phyloP scores from a whole-genome alignment of 2,113 vertebrate species.

The Procavia capensis region DNA sequence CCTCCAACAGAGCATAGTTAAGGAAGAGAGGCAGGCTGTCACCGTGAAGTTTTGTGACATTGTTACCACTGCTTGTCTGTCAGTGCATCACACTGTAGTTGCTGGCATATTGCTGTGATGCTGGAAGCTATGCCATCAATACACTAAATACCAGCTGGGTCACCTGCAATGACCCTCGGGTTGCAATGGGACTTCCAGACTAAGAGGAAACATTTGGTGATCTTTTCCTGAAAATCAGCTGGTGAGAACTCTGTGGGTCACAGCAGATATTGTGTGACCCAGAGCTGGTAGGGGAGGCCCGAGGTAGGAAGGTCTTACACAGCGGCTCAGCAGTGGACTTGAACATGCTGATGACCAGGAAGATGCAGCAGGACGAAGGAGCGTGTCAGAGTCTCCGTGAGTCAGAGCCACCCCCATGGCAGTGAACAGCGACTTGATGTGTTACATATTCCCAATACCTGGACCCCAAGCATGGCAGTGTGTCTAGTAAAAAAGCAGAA shows the following conservation, averaged over 20 bases:
- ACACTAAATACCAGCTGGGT: not conserved
- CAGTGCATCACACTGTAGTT: not conserved
- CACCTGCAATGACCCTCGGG: not conserved
- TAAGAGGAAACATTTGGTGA: not conserved
- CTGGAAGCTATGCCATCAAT: not conserved
- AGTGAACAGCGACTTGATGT: no score
- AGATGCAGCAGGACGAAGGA: not conserved
- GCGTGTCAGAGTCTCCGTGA: not conserved
- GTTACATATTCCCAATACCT: not conserved
- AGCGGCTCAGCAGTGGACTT: not conserved
- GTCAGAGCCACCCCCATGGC: not conserved
- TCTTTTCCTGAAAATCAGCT: no score
- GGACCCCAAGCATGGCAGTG: not conserved
- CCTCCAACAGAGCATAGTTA: not conserved
- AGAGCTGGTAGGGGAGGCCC: not conserved
- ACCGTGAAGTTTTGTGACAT: not conserved
- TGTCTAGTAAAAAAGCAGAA: not conserved
- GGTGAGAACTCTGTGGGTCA: not conserved
- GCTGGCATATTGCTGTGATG: not conserved
- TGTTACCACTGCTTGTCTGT: not conserved
- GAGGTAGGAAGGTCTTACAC: not conserved
- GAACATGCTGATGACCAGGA: not conserved
- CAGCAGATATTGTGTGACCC: not conserved
- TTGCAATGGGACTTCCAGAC: not conserved
- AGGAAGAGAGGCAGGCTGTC: not conserved